phyloP scores from a whole-genome alignment of 2,888 invertebrate genomes.

The Oligia latruncula region DNA sequence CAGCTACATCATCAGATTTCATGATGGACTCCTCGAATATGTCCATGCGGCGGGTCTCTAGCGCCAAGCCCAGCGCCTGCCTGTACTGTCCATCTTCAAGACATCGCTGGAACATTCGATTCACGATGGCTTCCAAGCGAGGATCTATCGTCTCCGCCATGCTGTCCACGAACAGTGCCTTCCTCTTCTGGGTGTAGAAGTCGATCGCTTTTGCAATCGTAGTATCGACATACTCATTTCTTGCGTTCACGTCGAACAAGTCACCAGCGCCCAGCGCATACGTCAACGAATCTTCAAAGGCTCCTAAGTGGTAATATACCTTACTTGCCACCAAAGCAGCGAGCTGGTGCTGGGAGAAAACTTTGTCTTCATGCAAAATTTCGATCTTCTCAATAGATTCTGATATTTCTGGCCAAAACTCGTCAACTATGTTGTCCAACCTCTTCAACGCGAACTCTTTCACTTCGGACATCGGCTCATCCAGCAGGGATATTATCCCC shows the following conservation, averaged over 20 bases:
- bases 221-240: slow-evolving; percentile 98
- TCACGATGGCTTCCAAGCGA: slow-evolving; percentile 97
- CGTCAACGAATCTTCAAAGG: slow-evolving; percentile 98
- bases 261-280: slow-evolving; percentile 99
- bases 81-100: slow-evolving; percentile 98
- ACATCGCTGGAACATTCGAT: slow-evolving; percentile 99
- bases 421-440: slow-evolving; percentile 97
- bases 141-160: slow-evolving; percentile 93
- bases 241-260: slow-evolving; percentile 97
- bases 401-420: slow-evolving; percentile 99
- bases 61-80: slow-evolving; percentile 98
- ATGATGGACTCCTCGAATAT: slow-evolving; percentile 98
- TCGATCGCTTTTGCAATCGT: slow-evolving; percentile 99
- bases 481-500: slow-evolving; percentile 98
- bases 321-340: slow-evolving; percentile 99
- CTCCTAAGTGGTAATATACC: slow-evolving; percentile 99
- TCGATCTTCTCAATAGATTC: slow-evolving; percentile 99
- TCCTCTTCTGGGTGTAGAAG: slow-evolving; percentile 97
- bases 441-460: slow-evolving; percentile 98
- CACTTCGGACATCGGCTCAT: slow-evolving; percentile 97
- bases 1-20: slow-evolving; percentile 96
- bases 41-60: slow-evolving; percentile 99
- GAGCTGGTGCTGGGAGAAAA: slow-evolving; percentile 96
- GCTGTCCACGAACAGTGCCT: slow-evolving; percentile 93
- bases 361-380: slow-evolving; percentile 97